Percentiles rank a stretch among this genome's conserved stretches.
These are phyloP conservation scores for Xiphorhynchus elegans DNA, from an alignment of 2,113 vertebrate species.

Conservation along the genomic window DNA sequence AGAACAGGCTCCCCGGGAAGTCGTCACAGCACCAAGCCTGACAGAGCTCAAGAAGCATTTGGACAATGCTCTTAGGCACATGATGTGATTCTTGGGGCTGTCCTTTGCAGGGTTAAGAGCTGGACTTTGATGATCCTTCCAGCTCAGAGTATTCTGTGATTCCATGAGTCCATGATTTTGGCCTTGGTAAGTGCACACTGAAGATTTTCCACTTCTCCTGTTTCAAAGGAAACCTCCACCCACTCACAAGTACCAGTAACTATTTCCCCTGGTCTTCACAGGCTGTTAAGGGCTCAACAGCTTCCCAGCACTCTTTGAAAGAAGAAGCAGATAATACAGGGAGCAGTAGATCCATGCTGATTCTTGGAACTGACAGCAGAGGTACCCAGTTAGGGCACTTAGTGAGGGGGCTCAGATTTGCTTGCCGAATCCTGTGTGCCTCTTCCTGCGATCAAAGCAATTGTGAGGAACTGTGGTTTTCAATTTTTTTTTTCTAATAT, in stretches of 20 bases:
- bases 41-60: fast-evolving
- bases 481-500: not conserved
- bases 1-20: not conserved
- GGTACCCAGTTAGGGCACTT: not conserved
- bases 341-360: not conserved
- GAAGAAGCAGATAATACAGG: not conserved
- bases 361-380: not conserved
- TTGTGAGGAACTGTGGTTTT: conserved; percentile 43
- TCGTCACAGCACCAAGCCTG: not conserved
- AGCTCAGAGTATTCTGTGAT: not conserved
- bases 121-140: not conserved
- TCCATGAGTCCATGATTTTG: not conserved
- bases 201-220: not conserved
- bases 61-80: not conserved
- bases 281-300: not conserved
- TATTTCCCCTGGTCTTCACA: not conserved
- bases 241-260: not conserved
- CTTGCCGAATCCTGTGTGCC: not conserved
- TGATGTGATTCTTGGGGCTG: not conserved
- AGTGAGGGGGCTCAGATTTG: not conserved
- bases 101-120: not conserved
- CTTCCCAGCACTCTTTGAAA: not conserved
- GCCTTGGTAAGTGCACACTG: not conserved
- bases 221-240: not conserved
- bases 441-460: conserved; percentile 6